Base-by-base conservation (phyloP, 2,888 invertebrate species). In the Podabrus alpinus region DNA sequence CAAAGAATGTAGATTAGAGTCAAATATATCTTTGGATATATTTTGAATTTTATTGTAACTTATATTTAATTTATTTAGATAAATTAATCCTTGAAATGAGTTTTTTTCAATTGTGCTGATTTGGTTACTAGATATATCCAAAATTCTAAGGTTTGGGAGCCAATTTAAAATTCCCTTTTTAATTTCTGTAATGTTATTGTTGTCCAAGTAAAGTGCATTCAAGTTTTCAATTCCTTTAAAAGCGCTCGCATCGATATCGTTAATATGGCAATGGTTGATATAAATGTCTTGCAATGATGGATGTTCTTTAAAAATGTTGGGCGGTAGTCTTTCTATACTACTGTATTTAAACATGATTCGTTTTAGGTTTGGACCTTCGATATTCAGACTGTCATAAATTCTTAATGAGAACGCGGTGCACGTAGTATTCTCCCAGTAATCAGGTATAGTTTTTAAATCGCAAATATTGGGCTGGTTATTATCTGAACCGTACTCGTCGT, bases 191-290 rank as follows among this genome's bases (percentile, higher is more conserved):
- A 86, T 82, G 9, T 74, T 72, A 75, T 86, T 86, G 61, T 80
- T 74, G 71, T 80, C 76, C n/a, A 86, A 78, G 74, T 84, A 81
- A 11, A 86, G 74, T 15, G 71, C 60, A 64, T 77, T 70, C 25
- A 86, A 75, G 21, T 78, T 80, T 4, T 68, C 75, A 15, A 86
- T 77, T 7, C 85, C 85, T 11, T 80, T 78, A 64, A 87, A 86
- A 0, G 86, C 83, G 7, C 76, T 77, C 3, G 64, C n/a, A 15
- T 83, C 82, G 5, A 86, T 82, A 7, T 79, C 80, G 25, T 79
- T 75, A 24, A 87, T 84, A 19, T 19, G 62, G 13, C 62, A 19
- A 21, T 64, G 5, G n/a, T 64, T 64, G 17, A 64, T n/a, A 13
- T 19, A 64, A 64, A 64, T 16, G 7, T 19, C 13, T n/a, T 45